These are phyloP conservation scores for Rhinoptilus africanus DNA, from an alignment of 2,113 vertebrate species.

Conservation along the genomic window DNA sequence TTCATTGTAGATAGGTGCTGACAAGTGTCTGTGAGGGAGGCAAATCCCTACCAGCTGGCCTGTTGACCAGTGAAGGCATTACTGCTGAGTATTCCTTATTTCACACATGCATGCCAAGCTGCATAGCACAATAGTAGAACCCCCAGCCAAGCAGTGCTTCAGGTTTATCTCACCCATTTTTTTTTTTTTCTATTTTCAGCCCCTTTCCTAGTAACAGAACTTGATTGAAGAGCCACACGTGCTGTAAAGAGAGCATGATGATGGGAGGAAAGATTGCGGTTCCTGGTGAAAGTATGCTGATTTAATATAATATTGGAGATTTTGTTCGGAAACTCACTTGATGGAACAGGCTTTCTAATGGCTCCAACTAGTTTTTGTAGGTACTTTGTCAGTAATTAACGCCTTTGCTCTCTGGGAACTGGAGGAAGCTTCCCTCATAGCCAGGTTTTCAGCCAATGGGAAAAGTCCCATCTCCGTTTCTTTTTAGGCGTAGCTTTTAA, in stretches of 20 bases:
- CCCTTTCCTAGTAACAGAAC: neutral
- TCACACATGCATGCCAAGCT: neutral
- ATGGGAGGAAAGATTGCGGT: neutral
- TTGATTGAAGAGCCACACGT: neutral
- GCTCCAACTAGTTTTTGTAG: neutral
- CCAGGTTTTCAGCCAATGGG: neutral
- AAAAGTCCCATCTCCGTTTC: neutral
- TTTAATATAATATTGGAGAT: neutral
- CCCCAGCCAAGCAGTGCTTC: neutral
- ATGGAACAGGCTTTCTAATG: neutral
- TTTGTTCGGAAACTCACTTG: neutral
- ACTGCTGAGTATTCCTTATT: neutral
- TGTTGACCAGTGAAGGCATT: neutral
- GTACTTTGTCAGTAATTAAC: neutral
- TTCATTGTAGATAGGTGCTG: neutral
- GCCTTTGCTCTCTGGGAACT: neutral
- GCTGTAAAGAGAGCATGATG: neutral
- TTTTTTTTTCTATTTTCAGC: neutral
- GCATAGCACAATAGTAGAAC: neutral
- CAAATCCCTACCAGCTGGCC: neutral
- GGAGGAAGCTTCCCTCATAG: neutral
- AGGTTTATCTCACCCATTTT: neutral
- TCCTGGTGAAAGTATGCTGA: neutral
- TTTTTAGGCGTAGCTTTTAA: neutral
- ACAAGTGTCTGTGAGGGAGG: neutral